A percentile compares a stretch with the other conserved stretches of the same genome.
phyloP scores from a whole-genome alignment of 2,888 invertebrate genomes.

The Diachrysia chrysitis region DNA sequence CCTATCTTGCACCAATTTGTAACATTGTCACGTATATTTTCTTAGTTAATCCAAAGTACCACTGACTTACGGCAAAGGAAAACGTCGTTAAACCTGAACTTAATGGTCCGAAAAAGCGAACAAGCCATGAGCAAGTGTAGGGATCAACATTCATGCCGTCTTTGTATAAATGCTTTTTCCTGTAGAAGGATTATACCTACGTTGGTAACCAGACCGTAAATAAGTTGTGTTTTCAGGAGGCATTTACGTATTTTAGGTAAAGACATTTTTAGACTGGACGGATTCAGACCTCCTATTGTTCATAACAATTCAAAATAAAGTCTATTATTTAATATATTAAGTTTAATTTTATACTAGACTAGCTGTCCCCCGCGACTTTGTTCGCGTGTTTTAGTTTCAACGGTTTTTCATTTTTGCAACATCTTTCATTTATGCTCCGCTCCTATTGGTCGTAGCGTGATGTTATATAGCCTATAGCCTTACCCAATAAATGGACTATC shows the following conservation, averaged over 20 bases:
- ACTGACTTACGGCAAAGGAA: constrained; percentile 1
- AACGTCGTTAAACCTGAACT: constrained; percentile 4
- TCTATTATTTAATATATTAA: too few relatives aligned
- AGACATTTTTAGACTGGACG: too few relatives aligned
- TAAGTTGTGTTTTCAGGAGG: background rate
- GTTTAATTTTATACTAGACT: too few relatives aligned
- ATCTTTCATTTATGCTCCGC: too few relatives aligned
- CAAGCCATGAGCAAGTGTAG: constrained; percentile 3
- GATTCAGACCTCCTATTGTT: too few relatives aligned
- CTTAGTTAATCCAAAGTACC: constrained; percentile 4
- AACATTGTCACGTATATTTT: background rate
- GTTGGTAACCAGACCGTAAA: background rate
- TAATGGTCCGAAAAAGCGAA: constrained; percentile 3
- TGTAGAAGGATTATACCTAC: background rate
- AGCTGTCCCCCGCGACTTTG: too few relatives aligned
- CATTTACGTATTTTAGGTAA: background rate
- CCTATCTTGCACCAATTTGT: background rate
- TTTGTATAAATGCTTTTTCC: background rate
- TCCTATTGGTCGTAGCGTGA: too few relatives aligned
- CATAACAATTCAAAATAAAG: too few relatives aligned
- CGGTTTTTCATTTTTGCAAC: too few relatives aligned
- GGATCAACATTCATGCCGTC: background rate
- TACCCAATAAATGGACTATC: too few relatives aligned
- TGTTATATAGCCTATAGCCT: too few relatives aligned
- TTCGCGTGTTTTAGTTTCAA: too few relatives aligned